phyloP scores from a whole-genome alignment of 2,113 vertebrate species.

The Xiphophorus maculatus region DNA sequence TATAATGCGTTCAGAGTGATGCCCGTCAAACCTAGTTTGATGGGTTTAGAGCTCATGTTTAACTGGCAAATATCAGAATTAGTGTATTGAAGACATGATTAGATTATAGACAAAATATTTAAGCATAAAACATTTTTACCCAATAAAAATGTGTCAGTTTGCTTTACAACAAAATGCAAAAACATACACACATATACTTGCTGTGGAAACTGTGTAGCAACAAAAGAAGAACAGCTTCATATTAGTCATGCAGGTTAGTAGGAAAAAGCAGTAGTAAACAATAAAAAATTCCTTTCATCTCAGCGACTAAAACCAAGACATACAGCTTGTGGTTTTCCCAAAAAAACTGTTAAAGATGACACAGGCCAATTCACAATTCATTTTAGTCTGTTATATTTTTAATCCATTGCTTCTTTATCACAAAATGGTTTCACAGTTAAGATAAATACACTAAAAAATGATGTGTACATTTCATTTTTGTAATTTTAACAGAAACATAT shows the following conservation, averaged over 20 bases:
- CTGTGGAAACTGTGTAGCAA: slow-evolving; percentile 7
- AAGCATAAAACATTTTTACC: neutral
- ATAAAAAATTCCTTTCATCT: slow-evolving; percentile 13
- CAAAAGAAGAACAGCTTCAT: slow-evolving; percentile 32
- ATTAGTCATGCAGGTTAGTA: slow-evolving; percentile 81
- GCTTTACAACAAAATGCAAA: slow-evolving; percentile 8
- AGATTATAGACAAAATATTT: neutral
- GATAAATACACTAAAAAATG: slow-evolving; percentile 78
- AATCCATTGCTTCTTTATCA: slow-evolving; percentile 67
- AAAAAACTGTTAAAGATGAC: slow-evolving; percentile 1
- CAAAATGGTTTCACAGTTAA: slow-evolving; percentile 77
- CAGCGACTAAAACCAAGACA: slow-evolving; percentile 32
- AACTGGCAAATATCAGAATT: slow-evolving; percentile 14
- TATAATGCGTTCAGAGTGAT: neutral
- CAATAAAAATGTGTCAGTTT: neutral
- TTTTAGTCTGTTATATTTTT: slow-evolving; percentile 57
- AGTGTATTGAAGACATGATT: neutral
- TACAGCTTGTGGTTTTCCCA: slow-evolving; percentile 80
- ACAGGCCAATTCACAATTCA: slow-evolving; percentile 37
- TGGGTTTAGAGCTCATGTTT: slow-evolving; percentile 27
- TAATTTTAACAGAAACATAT: slow-evolving; percentile 30
- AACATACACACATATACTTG: slow-evolving; percentile 14
- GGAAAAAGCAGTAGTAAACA: slow-evolving; percentile 44
- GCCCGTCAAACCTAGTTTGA: slow-evolving; percentile 22
- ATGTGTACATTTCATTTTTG: slow-evolving; percentile 58